These are phyloP conservation scores for Oryctolagus cuniculus DNA, from an alignment of 2,113 vertebrate genomes.

Conservation along the genomic window mOryCun1.1 NC_091439.1:76213001-76213500, in stretches of 20 bases:
- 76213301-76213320: background rate
- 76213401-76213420: no score
- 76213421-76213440: no score
- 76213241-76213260: constrained; percentile 49
- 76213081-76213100: background rate
- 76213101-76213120: background rate
- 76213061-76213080: background rate
- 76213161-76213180: background rate
- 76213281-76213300: background rate
- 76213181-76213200: background rate
- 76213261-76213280: background rate
- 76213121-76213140: background rate
- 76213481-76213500: no score
- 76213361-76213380: no score
- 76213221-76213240: background rate
- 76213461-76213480: no score
- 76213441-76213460: no score
- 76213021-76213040: background rate
- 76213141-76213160: background rate
- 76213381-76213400: no score
- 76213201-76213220: background rate
- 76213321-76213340: background rate
- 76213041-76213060: background rate
- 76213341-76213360: no score
- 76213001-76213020: background rate